Percentiles rank a stretch among this genome's conserved stretches.
These are phyloP conservation scores for Nibea coibor DNA, from an alignment of 2,113 vertebrate genomes.

Conservation along the genomic window DNA sequence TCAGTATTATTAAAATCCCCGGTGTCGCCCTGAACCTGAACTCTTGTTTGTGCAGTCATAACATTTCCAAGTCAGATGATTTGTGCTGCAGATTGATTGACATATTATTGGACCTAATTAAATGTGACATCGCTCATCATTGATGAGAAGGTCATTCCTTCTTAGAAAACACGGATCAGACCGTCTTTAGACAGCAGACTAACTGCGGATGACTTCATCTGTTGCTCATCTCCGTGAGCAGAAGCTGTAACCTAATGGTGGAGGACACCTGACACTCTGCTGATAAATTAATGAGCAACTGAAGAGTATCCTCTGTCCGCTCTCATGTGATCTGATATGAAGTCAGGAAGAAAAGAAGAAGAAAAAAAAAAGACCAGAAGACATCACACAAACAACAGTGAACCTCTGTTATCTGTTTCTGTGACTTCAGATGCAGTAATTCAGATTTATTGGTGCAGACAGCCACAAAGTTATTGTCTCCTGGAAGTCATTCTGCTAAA, in stretches of 20 bases:
- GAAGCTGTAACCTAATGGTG: conserved; percentile 51
- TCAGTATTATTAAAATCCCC: background rate
- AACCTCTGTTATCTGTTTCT: background rate
- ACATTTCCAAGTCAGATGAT: background rate
- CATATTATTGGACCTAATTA: no score
- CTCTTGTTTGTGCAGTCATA: background rate
- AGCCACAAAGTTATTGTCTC: background rate
- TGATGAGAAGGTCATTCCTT: background rate
- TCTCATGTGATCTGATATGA: conserved; percentile 74
- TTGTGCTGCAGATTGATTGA: no score
- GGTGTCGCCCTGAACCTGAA: background rate
- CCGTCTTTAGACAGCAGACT: conserved; percentile 17
- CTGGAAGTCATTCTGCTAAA: conserved; percentile 28
- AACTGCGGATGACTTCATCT: background rate
- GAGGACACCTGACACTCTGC: conserved; percentile 72
- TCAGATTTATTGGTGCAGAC: background rate
- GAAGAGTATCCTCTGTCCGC: conserved; percentile 71
- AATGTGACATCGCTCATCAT: background rate
- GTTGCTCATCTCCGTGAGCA: conserved; percentile 46
- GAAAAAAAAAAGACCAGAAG: background rate
- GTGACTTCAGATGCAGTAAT: background rate
- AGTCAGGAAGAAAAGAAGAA: conserved; percentile 11
- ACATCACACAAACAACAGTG: background rate
- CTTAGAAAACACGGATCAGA: no score
- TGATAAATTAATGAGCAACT: conserved; percentile 78